Conservation (phyloP, 2,113 vertebrate genomes). For the Xenopus laevis region DNA sequence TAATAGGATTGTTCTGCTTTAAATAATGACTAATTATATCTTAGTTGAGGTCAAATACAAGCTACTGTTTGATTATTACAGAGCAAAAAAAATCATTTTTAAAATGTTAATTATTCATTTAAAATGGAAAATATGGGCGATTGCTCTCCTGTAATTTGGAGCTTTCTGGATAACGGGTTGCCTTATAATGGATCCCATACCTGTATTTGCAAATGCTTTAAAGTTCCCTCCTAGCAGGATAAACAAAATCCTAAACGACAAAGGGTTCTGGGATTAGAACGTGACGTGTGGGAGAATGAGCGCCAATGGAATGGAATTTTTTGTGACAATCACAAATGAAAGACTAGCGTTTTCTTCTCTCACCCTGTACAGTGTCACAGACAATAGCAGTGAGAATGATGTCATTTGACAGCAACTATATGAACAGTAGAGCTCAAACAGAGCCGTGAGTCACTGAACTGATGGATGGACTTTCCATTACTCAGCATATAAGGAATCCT, state of each 20-base stretch:
- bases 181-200: no score
- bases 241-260: neutral
- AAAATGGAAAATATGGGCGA: no score
- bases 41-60: no score
- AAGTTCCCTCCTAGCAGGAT: no score
- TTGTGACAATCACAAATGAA: conserved; percentile 18
- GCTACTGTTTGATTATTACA: no score
- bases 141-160: no score
- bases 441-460: conserved; percentile 27
- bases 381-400: conserved; percentile 33
- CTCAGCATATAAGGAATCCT: conserved; percentile 14
- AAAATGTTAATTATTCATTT: no score
- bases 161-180: no score
- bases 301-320: neutral
- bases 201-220: no score
- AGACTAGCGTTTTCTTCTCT: conserved; percentile 8
- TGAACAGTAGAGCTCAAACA: conserved; percentile 10
- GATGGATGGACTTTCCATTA: conserved; percentile 30
- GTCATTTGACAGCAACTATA: conserved; percentile 11
- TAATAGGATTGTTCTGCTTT: no score
- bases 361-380: conserved; percentile 22
- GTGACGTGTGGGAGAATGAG: neutral
- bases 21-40: no score
- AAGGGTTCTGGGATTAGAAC: neutral
- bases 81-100: no score